Base-by-base conservation (phyloP, 1,140 invertebrate genomes). In the Philotrypesis tridentata region DNA sequence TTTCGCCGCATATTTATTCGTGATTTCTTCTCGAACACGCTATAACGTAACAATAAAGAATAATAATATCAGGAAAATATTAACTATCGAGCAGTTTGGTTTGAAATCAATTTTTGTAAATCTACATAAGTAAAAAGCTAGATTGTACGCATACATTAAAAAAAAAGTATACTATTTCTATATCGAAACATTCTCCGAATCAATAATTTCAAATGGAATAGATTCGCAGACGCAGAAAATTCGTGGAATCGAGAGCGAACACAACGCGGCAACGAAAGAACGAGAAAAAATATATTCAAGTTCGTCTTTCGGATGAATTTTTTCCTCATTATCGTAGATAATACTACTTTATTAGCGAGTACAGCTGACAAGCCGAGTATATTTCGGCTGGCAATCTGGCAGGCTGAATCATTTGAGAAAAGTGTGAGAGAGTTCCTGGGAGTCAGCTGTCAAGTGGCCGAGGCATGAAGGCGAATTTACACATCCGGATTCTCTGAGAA, bases 401-500 rank as follows among this genome's bases (percentile, higher is more conserved):
- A 7, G 21, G 0, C 65, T 55, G 79, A 80, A 40, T 73, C 29
- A 80, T 33, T 48, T 23, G 17, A 21, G 40, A 73, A 63, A 65
- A 14, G 23, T 43, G 68, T 12, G 78, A 72, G 55, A 72, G 55
- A 72, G 17, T 72, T 73, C n/a, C 14, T 70, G 9, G n/a, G 48
- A 74, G 27, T 9, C n/a, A n/a, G n/a, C 40, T 25, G 61, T 67
- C 40, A 55, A 63, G 17, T 21, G 3, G 8, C 60, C 37, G 9
- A 23, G 37, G 21, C 37, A 48, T 23, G 40, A 31, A 48, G 61
- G 37, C 67, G 48, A 82, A 82, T 82, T 82, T 82, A 82, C 68
- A 55, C 74, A 82, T 82, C 75, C 75, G 80, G 75, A 82, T 82
- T 82, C 74, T 73, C 31, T 0, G 12, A 14, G 37, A 80, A 63